Evolutionary conservation across 2,797 vertebrate species (phyloP).

Genomic region (Ispidina picta): DNA sequence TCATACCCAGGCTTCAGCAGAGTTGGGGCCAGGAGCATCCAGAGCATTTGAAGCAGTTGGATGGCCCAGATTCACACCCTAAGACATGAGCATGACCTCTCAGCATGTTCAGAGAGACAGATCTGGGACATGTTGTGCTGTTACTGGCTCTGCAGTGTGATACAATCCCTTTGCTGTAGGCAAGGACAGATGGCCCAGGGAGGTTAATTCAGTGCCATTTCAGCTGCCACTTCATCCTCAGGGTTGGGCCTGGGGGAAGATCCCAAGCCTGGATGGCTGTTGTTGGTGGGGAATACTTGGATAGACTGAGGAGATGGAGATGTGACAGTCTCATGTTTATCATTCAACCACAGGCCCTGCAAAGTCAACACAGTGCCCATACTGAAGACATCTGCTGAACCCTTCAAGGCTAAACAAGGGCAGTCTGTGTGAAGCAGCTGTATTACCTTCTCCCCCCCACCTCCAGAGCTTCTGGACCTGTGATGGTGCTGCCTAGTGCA

Average conservation of each 20-base stretch:
- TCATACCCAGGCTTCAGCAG: background rate
- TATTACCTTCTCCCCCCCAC: background rate
- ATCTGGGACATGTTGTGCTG: background rate
- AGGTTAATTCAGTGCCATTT: background rate
- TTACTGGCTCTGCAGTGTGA: background rate
- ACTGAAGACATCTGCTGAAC: background rate
- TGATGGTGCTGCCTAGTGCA: accelerated
- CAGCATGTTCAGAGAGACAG: background rate
- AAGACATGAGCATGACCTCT: background rate
- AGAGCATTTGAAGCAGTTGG: background rate
- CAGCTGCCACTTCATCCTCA: background rate
- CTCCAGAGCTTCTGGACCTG: background rate
- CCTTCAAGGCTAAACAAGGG: background rate
- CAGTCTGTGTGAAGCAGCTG: background rate
- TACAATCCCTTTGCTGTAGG: background rate
- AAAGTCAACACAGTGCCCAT: background rate
- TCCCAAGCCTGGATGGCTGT: background rate
- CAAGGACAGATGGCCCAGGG: background rate
- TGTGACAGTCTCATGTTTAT: accelerated
- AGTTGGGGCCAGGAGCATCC: background rate
- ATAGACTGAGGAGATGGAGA: background rate
- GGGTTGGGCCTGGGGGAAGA: background rate
- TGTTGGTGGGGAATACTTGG: background rate
- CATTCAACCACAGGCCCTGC: background rate
- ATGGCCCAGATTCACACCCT: background rate